Percentiles rank a stretch among this genome's conserved stretches.
Evolutionary conservation across 2,113 vertebrate genomes (phyloP).

Genomic region (Oncorhynchus kisutch): DNA sequence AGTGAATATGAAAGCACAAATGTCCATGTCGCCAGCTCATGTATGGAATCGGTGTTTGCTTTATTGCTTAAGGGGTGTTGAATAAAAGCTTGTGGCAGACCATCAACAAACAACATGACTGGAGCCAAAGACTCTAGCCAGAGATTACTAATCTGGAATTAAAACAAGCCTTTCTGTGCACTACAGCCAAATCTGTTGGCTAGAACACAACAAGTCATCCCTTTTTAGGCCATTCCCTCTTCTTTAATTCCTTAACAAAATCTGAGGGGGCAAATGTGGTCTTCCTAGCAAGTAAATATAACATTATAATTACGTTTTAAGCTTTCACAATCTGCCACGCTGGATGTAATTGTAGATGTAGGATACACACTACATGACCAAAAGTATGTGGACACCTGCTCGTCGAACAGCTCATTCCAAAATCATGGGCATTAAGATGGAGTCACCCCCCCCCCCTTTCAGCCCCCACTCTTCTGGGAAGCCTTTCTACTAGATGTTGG

Average conservation of each 20-base stretch:
- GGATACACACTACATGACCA: no score
- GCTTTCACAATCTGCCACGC: neutral
- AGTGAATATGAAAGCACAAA: neutral
- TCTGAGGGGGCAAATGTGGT: no score
- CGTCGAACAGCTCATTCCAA: no score
- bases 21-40: neutral
- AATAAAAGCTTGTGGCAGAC: slow-evolving; percentile 1
- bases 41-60: neutral
- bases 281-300: no score
- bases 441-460: no score
- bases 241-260: neutral
- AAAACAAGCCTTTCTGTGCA: neutral
- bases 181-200: neutral
- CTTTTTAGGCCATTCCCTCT: neutral
- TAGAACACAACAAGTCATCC: neutral
- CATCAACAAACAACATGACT: slow-evolving; percentile 4
- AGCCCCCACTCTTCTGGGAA: no score
- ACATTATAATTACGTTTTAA: neutral
- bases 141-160: neutral
- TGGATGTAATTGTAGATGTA: neutral
- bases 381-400: no score
- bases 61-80: neutral
- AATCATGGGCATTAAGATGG: no score
- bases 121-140: neutral
- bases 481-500: no score